Base-by-base conservation (phyloP, 2,797 vertebrate genomes). In the Microctenopoma steveboyesi region DNA sequence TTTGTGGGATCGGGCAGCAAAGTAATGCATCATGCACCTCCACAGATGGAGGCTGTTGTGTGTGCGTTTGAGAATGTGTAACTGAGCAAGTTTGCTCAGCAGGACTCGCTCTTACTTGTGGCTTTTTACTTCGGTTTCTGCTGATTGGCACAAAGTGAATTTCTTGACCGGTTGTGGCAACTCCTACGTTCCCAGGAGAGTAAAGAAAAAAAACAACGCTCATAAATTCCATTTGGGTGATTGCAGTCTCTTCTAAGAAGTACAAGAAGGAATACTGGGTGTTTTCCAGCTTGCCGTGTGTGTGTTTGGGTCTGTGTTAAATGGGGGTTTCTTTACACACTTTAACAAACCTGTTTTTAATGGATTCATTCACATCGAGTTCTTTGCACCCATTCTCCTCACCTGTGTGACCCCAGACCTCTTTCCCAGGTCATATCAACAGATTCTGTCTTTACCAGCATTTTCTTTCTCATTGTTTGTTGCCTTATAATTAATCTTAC, bases 401-500 rank as follows among this genome's bases (percentile, higher is more conserved):
- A 30, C 51, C 48, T 45, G n/a, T 47, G 57, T 43, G 13, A 68
- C 54, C 67, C 25, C 27, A 5, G 14, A 37, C 45, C 49, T 16
- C 60, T 18, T 54, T 39, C 46, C 69, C 69, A n/a, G 39, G 13
- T 86, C 86, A 91, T 88, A 75, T 88, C 82, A 83, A 73, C 83
- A 83, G 74, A 77, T 76, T 84, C 69, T 68, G 84, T 93, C 88
- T 84, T 87, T 86, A 88, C 85, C 86, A 91, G 83, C 80, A 81
- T 83, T 83, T 88, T 83, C 70, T 89, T 84, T 89, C 79, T 91
- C 65, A 74, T 89, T 76, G 74, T 92, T 86, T 89, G 89, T 93
- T 94, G 92, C 92, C 93, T 95, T 94, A 75, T 70, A 74, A 78
- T 85, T 86, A 69, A 81, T 77, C 73, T 83, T 81, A 78, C 79